These are phyloP conservation scores for Hemichromis elongatus DNA, from an alignment of 2,113 vertebrate genomes.

Conservation along the genomic window DNA sequence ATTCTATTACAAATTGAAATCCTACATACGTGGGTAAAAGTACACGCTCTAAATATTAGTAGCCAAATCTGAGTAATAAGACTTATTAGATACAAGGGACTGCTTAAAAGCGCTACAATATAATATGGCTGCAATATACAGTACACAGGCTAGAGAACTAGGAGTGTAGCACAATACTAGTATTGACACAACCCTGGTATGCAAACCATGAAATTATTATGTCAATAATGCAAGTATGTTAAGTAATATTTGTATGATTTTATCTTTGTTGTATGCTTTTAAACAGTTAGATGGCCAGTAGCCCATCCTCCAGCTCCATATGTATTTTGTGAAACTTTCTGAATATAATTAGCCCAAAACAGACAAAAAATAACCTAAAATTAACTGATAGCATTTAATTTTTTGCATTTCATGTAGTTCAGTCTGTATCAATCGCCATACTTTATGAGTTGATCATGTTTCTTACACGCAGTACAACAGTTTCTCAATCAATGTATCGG, in stretches of 20 bases:
- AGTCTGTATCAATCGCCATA: not conserved
- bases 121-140: not conserved
- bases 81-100: not conserved
- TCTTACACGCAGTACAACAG: not conserved
- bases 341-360: not conserved
- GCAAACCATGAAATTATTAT: not conserved
- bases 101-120: not conserved
- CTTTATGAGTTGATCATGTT: not conserved
- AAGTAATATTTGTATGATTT: not conserved
- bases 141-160: not conserved
- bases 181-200: not conserved
- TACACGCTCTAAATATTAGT: not conserved
- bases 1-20: not conserved
- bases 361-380: not conserved
- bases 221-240: not conserved
- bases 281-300: not conserved
- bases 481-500: not conserved
- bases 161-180: not conserved
- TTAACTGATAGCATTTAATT: not conserved
- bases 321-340: fast-evolving
- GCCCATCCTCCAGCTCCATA: not conserved
- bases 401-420: not conserved
- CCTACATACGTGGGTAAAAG: not conserved
- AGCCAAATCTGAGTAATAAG: not conserved
- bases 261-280: not conserved